Conservation (phyloP, 2,888 invertebrate species). For the Tipula helvola region DNA sequence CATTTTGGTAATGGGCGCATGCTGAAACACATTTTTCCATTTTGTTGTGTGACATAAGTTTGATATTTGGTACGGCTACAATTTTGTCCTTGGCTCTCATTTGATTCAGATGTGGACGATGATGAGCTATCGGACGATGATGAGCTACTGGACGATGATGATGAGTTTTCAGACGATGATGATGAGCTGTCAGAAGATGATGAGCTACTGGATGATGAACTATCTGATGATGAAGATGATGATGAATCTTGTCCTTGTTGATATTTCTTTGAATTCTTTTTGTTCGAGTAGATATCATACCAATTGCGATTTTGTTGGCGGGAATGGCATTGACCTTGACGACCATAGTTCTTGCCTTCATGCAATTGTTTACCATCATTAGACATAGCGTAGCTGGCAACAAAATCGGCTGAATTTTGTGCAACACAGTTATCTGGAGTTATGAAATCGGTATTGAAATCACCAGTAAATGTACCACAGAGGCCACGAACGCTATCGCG, state of each 20-base stretch:
- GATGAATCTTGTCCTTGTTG: neutral
- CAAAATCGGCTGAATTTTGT: conserved; percentile 24
- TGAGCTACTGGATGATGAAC: conserved; percentile 15
- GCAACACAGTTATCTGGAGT: conserved; percentile 44
- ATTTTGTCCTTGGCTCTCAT: conserved; percentile 6
- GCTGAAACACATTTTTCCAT: conserved; percentile 49
- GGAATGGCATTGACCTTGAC: conserved; percentile 12
- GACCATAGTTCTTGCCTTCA: neutral
- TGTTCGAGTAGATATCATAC: neutral
- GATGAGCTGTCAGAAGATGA: neutral
- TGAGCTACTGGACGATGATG: conserved; percentile 11
- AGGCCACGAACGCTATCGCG: conserved; percentile 47
- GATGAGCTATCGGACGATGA: conserved; percentile 16
- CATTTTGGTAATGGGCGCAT: conserved; percentile 43
- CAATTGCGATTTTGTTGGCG: conserved; percentile 21
- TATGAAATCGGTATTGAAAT: conserved; percentile 44
- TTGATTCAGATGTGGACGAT: neutral
- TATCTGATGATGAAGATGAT: neutral
- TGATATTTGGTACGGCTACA: conserved; percentile 27
- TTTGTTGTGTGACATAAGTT: conserved; percentile 41
- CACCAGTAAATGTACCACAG: conserved; percentile 51
- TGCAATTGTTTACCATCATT: neutral
- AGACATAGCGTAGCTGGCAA: neutral
- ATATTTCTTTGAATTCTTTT: conserved; percentile 12
- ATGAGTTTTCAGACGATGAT: neutral